Evolutionary conservation across 1,140 invertebrate species (phyloP).

Genomic region (Heliconius hermathena): DNA sequence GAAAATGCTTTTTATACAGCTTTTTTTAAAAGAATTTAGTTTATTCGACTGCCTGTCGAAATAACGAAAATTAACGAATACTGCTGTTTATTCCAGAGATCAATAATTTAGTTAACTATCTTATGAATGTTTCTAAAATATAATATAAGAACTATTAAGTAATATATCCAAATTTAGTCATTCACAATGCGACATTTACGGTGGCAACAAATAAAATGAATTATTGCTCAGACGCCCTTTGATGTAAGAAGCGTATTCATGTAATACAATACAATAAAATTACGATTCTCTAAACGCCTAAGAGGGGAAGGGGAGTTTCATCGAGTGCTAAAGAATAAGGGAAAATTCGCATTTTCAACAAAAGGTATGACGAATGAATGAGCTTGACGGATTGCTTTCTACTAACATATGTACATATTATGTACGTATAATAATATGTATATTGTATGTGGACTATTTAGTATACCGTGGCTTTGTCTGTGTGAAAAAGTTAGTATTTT

Average conservation of each 20-base stretch:
- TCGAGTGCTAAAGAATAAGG: conserved; percentile 27
- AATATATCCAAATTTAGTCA: background rate
- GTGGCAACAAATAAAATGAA: conserved; percentile 37
- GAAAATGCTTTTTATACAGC: background rate
- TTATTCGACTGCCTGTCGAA: background rate
- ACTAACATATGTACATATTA: background rate
- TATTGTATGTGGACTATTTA: background rate
- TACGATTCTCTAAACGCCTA: conserved; percentile 39
- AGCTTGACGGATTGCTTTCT: background rate
- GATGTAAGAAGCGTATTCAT: conserved; percentile 54
- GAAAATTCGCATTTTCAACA: conserved; percentile 26
- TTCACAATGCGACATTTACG: conserved; percentile 37
- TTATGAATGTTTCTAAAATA: no score
- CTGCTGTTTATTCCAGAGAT: background rate
- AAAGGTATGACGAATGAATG: conserved; percentile 6
- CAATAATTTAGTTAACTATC: background rate
- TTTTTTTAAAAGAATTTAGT: background rate
- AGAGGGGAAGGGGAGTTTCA: conserved; percentile 37
- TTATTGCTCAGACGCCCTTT: conserved; percentile 55
- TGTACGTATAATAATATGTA: background rate
- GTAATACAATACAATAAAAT: conserved; percentile 50
- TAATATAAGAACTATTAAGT: background rate
- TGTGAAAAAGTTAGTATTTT: background rate
- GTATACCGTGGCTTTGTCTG: background rate
- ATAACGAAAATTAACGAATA: background rate